Evolutionary conservation across 2,888 invertebrate species (phyloP), one percentile per base, ranked within the genome.

Genomic region (Lasioglossum marginatum): DNA sequence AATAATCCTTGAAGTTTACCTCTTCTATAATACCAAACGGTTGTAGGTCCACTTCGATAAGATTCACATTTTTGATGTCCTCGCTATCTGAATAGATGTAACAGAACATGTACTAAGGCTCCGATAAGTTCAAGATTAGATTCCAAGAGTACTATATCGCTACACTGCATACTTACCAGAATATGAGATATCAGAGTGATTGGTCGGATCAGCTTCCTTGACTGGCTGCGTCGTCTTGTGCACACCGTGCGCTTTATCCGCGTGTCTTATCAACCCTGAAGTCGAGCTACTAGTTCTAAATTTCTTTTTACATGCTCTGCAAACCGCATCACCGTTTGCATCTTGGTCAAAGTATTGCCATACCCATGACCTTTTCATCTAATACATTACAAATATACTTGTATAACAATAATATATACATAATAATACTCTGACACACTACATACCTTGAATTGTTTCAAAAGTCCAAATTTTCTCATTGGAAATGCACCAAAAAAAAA

Each of bases 361-460:
- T 19, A 63, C 63, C 63, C 63, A 63, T 34, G 63, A 63, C 19
- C 63, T 63, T 31, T 63, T 63, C 63, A 63, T 63, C 63, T 63
- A 31, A 45, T 34, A 19, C 31, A 63, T 63, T 63, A 16, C 19
- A 63, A 31, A 34, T 63, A 27, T 5, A 31, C 16, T 34, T 31
- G 31, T 34, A 63, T 16, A 19, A 34, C 34, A 31, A 63, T 31
- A 63, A 31, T 6, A 63, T 63, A 63, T 19, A 34, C 31, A 34
- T 63, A 63, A 63, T 8, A 34, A 48, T 71, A 31, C 19, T 63
- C 19, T 63, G 63, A 34, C 34, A 31, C 19, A 63, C 4, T 63
- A 63, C 63, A 27, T 34, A 63, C 63, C 63, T 63, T 63, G 8
- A 63, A 63, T 63, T 31, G 63, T 16, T 63, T 31, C 31, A 63